phyloP scores from a whole-genome alignment of 2,797 vertebrate species.

The Chiloscyllium punctatum region DNA sequence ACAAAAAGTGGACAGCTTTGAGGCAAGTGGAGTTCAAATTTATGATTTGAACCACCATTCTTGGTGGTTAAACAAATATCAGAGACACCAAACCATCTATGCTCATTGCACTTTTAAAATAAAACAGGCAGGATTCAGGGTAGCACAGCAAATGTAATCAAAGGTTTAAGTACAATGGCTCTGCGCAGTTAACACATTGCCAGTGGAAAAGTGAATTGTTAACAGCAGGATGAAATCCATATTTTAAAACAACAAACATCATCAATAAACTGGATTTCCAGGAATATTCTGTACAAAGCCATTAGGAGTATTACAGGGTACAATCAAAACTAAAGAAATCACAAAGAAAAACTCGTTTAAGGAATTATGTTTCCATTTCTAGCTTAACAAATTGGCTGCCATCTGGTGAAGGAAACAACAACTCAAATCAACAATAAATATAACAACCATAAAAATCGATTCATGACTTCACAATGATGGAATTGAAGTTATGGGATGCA shows the following conservation, averaged over 20 bases:
- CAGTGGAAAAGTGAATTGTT: not conserved
- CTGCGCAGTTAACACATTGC: not conserved
- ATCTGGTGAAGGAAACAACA: not conserved
- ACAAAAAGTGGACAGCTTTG: too few species aligned
- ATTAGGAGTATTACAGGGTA: not conserved
- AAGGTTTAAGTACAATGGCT: not conserved
- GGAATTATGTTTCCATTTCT: not conserved
- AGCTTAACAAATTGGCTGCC: not conserved
- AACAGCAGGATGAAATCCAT: not conserved
- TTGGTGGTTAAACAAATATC: not conserved
- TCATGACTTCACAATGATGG: not conserved
- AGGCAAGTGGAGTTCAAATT: too few species aligned
- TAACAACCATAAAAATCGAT: not conserved
- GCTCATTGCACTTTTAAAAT: not conserved
- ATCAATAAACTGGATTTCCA: not conserved
- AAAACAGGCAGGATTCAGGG: not conserved
- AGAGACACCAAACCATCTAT: not conserved
- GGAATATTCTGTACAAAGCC: not conserved
- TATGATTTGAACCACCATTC: too few species aligned
- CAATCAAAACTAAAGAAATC: not conserved
- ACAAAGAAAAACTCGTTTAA: not conserved
- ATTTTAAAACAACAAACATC: not conserved
- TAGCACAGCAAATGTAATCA: not conserved
- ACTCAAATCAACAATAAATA: not conserved
- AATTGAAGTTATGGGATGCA: not conserved